phyloP scores from a whole-genome alignment of 2,797 vertebrate species.

The Phalanger gymnotis region DNA sequence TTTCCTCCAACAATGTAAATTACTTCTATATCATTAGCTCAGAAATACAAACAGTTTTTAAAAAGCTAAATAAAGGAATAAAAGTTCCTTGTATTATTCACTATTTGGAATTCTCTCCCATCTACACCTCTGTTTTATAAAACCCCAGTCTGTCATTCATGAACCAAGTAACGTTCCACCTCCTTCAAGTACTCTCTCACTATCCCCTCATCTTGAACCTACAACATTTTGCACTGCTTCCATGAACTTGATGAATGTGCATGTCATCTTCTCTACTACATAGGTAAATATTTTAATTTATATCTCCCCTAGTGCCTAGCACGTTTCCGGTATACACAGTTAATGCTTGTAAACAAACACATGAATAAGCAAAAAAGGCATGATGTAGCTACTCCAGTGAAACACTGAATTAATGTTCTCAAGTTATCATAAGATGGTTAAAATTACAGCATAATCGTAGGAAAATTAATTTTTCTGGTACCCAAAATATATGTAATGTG shows the following conservation, averaged over 20 bases:
- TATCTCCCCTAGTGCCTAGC: not conserved
- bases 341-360: constrained; percentile 10
- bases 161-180: not conserved
- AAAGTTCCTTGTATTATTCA: not conserved
- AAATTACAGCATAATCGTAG: not conserved
- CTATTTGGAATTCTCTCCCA: not conserved
- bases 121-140: not conserved
- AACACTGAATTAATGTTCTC: not conserved
- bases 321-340: not conserved
- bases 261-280: not conserved
- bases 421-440: not conserved
- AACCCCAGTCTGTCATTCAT: not conserved
- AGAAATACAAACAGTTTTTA: constrained; percentile 48
- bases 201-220: constrained; percentile 1
- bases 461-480: constrained; percentile 26
- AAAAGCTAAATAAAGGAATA: constrained; percentile 35
- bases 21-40: not conserved
- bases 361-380: not conserved
- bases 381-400: not conserved
- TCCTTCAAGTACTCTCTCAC: not conserved
- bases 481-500: not conserved
- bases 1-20: constrained; percentile 37
- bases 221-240: not conserved
- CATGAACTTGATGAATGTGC: not conserved
- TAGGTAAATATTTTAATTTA: not conserved